Evolutionary conservation across 2,113 vertebrate genomes (phyloP).

Genomic region (Phylloscopus trochilus): DNA sequence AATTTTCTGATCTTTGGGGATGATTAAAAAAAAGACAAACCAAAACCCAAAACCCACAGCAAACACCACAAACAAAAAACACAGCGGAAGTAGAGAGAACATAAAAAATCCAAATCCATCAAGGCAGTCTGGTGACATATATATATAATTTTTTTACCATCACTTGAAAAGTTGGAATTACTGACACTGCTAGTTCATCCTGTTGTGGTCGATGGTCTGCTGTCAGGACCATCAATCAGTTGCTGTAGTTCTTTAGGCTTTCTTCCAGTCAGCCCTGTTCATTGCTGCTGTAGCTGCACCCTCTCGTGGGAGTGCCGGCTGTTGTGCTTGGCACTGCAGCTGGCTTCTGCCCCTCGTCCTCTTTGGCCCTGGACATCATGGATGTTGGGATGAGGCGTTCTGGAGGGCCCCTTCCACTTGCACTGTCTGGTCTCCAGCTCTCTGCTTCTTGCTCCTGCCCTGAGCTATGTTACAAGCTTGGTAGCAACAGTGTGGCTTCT

Average conservation of each 20-base stretch:
- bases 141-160: background rate
- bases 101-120: background rate
- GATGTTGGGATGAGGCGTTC: background rate
- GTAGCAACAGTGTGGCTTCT: background rate
- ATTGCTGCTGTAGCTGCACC: background rate
- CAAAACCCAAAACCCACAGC: background rate
- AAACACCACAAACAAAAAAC: background rate
- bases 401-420: background rate
- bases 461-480: background rate
- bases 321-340: background rate
- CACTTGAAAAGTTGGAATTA: background rate
- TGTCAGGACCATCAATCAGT: accelerated
- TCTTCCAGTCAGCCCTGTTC: background rate
- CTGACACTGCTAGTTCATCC: background rate
- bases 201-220: background rate
- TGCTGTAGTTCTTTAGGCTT: background rate
- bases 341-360: background rate
- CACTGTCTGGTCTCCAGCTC: background rate
- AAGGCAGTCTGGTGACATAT: background rate
- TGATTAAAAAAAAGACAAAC: background rate
- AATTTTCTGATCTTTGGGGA: background rate
- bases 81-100: background rate
- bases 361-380: background rate
- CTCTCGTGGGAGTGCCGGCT: background rate
- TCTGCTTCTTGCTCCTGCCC: background rate